Conservation (phyloP, 1,140 invertebrate genomes). For the Drosophila subobscura region DNA sequence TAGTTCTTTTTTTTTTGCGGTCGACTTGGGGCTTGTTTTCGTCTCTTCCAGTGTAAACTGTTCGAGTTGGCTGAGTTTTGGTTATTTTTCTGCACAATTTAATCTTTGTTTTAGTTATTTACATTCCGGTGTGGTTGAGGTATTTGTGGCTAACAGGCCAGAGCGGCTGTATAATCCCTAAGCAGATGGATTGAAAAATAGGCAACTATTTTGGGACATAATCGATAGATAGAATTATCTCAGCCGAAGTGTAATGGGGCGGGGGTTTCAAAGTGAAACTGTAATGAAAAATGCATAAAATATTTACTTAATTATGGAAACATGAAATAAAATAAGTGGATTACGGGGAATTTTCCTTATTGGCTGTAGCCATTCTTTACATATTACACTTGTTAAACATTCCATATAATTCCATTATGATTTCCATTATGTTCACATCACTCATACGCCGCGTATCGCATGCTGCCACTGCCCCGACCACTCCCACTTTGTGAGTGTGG, state of each 20-base stretch:
- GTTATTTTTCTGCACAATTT: constrained; percentile 77
- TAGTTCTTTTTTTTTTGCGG: constrained; percentile 14
- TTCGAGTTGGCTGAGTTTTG: constrained; percentile 61
- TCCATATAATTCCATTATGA: too few species aligned
- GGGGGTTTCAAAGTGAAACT: too few species aligned
- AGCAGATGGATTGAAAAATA: neutral
- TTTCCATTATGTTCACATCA: too few species aligned
- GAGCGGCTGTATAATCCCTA: neutral
- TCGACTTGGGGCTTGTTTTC: constrained; percentile 9
- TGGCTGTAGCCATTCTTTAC: too few species aligned
- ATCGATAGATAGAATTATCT: too few species aligned
- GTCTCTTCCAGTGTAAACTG: constrained; percentile 22
- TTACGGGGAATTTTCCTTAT: too few species aligned
- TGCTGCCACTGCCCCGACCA: too few species aligned
- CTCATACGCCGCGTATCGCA: too few species aligned
- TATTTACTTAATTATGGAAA: neutral
- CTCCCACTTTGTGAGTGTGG: neutral
- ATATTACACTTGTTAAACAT: too few species aligned
- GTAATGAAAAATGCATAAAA: neutral
- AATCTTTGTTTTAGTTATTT: constrained; percentile 47
- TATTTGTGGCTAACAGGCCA: constrained; percentile 20
- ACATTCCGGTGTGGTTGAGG: constrained; percentile 23
- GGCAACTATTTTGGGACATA: neutral
- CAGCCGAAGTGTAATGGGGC: too few species aligned
- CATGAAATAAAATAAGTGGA: too few species aligned